Conservation (phyloP, 2,113 vertebrate genomes). For the Antidorcas marsupialis region DNA sequence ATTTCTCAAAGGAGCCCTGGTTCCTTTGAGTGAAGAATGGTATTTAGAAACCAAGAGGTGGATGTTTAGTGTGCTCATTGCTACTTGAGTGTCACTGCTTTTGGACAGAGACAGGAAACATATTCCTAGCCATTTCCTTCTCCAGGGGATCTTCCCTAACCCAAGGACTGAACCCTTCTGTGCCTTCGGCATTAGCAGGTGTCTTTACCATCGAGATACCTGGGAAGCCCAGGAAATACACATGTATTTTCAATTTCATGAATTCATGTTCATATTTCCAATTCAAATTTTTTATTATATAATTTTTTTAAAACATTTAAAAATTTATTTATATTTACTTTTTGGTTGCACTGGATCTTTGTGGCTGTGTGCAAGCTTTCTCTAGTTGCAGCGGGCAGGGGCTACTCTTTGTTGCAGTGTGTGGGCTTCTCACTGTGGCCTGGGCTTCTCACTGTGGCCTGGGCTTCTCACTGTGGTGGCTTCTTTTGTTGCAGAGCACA, state of each 20-base stretch:
- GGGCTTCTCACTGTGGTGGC: neutral
- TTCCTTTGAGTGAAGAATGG: neutral
- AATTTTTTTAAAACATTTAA: neutral
- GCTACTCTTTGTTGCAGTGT: rapidly evolving
- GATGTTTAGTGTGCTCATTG: neutral
- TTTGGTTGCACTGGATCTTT: neutral
- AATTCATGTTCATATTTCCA: neutral
- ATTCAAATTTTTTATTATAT: neutral
- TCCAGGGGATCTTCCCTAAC: neutral
- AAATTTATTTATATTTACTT: neutral
- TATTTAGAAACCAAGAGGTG: neutral
- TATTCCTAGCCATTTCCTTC: neutral
- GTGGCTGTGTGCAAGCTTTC: neutral
- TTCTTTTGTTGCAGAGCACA: neutral
- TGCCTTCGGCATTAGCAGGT: rapidly evolving
- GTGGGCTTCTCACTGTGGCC: neutral
- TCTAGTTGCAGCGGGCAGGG: neutral
- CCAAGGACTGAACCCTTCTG: neutral
- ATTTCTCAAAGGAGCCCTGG: neutral
- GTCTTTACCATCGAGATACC: neutral
- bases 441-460: neutral
- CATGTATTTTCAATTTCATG: neutral
- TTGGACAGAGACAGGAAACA: neutral
- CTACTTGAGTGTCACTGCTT: neutral
- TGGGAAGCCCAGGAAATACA: neutral